phyloP scores from a whole-genome alignment of 2,113 vertebrate species.

The Meles meles region DNA sequence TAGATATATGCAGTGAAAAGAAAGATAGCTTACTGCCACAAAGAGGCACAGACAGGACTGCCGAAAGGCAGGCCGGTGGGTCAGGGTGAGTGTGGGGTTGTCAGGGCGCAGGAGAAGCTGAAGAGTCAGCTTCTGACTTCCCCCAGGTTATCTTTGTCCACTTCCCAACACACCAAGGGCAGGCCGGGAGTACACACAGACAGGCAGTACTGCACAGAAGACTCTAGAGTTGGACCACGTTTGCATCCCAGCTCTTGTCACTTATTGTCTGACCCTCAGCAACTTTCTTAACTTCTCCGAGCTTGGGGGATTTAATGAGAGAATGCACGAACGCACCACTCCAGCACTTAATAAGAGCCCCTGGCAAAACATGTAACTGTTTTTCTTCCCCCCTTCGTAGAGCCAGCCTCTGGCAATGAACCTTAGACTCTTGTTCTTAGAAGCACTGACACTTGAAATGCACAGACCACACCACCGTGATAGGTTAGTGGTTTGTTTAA shows the following conservation, averaged over 20 bases:
- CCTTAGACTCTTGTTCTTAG: background rate
- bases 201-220: background rate
- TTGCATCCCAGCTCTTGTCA: background rate
- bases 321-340: background rate
- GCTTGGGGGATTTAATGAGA: background rate
- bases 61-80: background rate
- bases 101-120: background rate
- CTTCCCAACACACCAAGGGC: background rate
- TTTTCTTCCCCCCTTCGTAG: background rate
- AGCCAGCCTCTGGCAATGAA: constrained; percentile 9
- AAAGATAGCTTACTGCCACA: background rate
- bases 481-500: background rate
- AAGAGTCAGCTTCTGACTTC: background rate
- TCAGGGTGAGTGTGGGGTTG: background rate
- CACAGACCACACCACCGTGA: background rate
- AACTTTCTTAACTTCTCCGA: constrained; percentile 12
- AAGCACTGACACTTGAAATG: background rate
- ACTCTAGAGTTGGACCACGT: background rate
- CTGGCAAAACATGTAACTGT: background rate
- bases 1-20: background rate
- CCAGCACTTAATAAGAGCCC: background rate
- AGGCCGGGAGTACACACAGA: background rate
- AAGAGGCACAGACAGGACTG: background rate
- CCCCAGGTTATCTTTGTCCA: background rate
- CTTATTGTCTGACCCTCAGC: background rate